A percentile compares a stretch with the other conserved stretches of the same genome.
Evolutionary conservation across 2,888 invertebrate genomes (phyloP).

Genomic region (Scaptomyza cyrtandrae): DNA sequence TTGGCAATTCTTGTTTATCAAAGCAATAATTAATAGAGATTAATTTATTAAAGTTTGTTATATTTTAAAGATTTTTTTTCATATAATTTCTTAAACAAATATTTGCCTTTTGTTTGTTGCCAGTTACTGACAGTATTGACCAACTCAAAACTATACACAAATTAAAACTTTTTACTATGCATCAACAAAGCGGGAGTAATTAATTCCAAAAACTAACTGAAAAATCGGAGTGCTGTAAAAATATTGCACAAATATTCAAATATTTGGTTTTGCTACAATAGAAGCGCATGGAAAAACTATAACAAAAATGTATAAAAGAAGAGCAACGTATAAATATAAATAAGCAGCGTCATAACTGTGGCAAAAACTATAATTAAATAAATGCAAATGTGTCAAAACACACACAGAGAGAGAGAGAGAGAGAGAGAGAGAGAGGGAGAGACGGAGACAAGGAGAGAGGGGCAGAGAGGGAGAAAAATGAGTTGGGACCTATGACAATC

Average conservation of each 20-base stretch:
- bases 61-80: too few species aligned
- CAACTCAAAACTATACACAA: not conserved
- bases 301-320: constrained; percentile 12
- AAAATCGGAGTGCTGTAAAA: constrained; percentile 10
- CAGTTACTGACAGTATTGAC: not conserved
- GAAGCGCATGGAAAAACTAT: constrained; percentile 28
- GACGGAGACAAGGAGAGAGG: constrained; percentile 14
- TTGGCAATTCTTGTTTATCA: too few species aligned
- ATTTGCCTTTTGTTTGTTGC: not conserved
- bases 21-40: too few species aligned
- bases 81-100: not conserved
- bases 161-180: constrained; percentile 28
- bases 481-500: constrained; percentile 50
- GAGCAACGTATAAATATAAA: constrained; percentile 40
- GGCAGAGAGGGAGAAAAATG: constrained; percentile 18
- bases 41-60: too few species aligned
- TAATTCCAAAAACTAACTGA: constrained; percentile 19
- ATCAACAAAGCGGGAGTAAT: constrained; percentile 29
- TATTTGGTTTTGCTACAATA: constrained; percentile 56
- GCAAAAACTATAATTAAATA: constrained; percentile 56
- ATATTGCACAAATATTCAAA: constrained; percentile 43
- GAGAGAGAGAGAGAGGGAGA: not conserved
- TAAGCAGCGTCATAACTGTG: constrained; percentile 26
- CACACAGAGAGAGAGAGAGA: not conserved
- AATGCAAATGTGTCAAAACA: constrained; percentile 17